Evolutionary conservation across 2,797 vertebrate species (phyloP).

Genomic region (Rhinichthys osculus): DNA sequence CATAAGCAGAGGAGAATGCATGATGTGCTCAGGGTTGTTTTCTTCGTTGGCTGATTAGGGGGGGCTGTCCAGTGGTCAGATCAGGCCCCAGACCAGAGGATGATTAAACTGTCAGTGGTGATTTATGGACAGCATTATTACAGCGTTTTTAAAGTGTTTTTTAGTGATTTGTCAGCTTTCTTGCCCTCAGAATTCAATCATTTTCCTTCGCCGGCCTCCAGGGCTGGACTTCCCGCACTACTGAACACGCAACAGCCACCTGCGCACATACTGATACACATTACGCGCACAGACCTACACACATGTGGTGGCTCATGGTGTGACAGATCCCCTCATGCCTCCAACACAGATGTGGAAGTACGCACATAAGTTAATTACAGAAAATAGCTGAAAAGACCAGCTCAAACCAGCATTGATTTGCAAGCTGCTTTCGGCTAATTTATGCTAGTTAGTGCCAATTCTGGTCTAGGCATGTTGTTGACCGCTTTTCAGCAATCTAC

Average conservation of each 20-base stretch:
- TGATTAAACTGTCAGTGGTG: constrained; percentile 81
- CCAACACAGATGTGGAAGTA: constrained; percentile 36
- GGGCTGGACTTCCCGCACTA: constrained; percentile 67
- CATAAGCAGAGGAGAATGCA: constrained; percentile 40
- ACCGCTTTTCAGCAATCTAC: background rate
- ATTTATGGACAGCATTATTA: constrained; percentile 76
- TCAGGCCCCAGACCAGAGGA: constrained; percentile 64
- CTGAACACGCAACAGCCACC: constrained; percentile 63
- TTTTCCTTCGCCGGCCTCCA: constrained; percentile 69
- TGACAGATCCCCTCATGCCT: constrained; percentile 51
- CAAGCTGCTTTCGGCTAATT: background rate
- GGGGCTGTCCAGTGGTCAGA: constrained; percentile 61
- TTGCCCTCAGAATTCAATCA: constrained; percentile 75
- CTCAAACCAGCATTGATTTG: constrained; percentile 4
- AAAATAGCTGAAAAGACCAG: constrained; percentile 2
- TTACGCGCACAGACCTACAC: constrained; percentile 37
- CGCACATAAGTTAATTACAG: background rate
- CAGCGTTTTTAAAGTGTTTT: constrained; percentile 72
- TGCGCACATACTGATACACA: constrained; percentile 59
- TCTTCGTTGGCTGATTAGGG: constrained; percentile 52
- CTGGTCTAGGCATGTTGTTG: background rate
- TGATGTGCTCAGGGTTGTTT: constrained; percentile 54
- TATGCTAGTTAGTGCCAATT: background rate
- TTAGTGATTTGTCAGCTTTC: constrained; percentile 77
- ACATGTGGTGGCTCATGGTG: background rate